phyloP scores from a whole-genome alignment of 2,888 invertebrate species.

The Geophilus truncorum region DNA sequence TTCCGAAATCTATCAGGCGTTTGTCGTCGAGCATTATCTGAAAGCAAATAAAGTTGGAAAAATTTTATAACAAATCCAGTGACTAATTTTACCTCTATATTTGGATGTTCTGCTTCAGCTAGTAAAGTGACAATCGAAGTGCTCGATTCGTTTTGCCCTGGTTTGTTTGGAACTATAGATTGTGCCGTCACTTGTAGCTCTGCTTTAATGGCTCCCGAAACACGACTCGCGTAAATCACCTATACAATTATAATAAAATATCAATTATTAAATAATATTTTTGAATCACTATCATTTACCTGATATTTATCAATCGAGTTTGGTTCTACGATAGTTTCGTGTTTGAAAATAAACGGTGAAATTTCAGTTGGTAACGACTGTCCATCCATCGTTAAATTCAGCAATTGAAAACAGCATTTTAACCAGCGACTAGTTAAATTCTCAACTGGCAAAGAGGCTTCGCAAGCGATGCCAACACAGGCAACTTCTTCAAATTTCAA shows the following conservation, averaged over 20 bases:
- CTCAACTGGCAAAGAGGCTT: background rate
- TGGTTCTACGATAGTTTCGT: slow-evolving; percentile 20
- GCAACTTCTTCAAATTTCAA: slow-evolving; percentile 14
- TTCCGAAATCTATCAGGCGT: background rate
- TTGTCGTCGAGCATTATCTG: background rate
- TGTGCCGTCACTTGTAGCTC: slow-evolving; percentile 1
- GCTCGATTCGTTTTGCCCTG: background rate
- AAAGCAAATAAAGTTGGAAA: background rate
- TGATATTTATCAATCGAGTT: slow-evolving; percentile 7
- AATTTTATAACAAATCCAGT: background rate
- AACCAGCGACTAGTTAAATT: slow-evolving; percentile 22
- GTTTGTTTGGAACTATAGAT: background rate
- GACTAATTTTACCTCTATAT: background rate
- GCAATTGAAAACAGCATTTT: slow-evolving; percentile 1
- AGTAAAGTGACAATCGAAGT: background rate
- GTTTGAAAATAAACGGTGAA: slow-evolving; percentile 29
- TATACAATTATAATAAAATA: background rate
- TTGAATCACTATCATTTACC: too few species aligned
- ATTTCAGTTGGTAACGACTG: slow-evolving; percentile 18
- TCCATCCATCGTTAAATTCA: background rate
- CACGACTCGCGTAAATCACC: background rate
- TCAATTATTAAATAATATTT: too few species aligned
- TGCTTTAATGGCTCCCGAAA: slow-evolving; percentile 7
- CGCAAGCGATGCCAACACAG: slow-evolving; percentile 17
- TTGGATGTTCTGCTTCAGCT: slow-evolving; percentile 30